Conservation (phyloP, 2,888 invertebrate genomes). For the Scaptomyza cyrtandrae region DNA sequence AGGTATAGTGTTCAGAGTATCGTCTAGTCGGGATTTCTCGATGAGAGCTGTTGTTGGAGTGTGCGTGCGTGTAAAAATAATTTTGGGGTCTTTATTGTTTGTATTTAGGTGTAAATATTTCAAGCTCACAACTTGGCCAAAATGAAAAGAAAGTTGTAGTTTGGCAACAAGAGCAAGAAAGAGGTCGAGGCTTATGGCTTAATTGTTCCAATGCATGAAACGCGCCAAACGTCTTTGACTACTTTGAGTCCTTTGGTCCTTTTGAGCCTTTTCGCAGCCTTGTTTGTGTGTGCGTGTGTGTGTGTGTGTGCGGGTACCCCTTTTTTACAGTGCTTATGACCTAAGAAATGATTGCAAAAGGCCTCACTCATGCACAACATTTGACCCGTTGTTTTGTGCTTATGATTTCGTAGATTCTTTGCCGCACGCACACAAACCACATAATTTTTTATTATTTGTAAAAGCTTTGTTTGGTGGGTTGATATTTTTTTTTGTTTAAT, state of each 20-base stretch:
- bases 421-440: conserved; percentile 69
- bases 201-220: conserved; percentile 80
- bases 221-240: conserved; percentile 25
- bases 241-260: conserved; percentile 25
- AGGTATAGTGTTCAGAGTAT: no score
- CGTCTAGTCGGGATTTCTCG: neutral
- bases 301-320: conserved; percentile 40
- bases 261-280: conserved; percentile 32
- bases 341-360: conserved; percentile 52
- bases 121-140: conserved; percentile 71
- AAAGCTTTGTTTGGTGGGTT: conserved; percentile 31
- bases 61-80: conserved; percentile 75
- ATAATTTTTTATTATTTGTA: conserved; percentile 81
- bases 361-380: conserved; percentile 29
- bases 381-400: conserved; percentile 19
- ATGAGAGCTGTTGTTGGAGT: conserved; percentile 15
- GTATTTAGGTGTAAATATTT: conserved; percentile 77
- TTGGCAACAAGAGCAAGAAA: conserved; percentile 46
- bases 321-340: conserved; percentile 54
- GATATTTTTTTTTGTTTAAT: conserved; percentile 51
- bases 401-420: conserved; percentile 29
- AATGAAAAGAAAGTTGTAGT: conserved; percentile 43
- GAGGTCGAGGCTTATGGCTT: conserved; percentile 82
- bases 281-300: neutral
- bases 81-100: conserved; percentile 75